Percentiles rank a stretch among this genome's conserved stretches.
These are phyloP conservation scores for Chanos chanos DNA, from an alignment of 2,797 vertebrate genomes.

Conservation along the genomic window DNA sequence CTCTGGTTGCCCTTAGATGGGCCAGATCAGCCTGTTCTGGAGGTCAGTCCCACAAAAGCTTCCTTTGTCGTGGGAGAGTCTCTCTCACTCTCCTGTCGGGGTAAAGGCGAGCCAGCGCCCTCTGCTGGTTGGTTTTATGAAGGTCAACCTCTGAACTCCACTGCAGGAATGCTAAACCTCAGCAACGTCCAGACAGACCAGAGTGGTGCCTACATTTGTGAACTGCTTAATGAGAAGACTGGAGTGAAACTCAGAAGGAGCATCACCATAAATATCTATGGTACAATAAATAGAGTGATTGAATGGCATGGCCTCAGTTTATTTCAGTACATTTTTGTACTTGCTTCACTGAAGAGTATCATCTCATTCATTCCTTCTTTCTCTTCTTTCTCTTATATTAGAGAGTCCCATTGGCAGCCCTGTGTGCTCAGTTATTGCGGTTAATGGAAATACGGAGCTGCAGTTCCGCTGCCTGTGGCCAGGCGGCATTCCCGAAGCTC, in stretches of 20 bases:
- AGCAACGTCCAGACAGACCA: constrained; percentile 60
- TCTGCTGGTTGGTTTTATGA: constrained; percentile 65
- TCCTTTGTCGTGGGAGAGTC: constrained; percentile 59
- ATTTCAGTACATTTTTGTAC: too few species aligned
- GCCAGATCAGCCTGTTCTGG: constrained; percentile 66
- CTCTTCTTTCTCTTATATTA: constrained; percentile 36
- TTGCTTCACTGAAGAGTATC: too few species aligned
- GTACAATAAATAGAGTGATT: constrained; percentile 47
- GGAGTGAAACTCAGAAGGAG: constrained; percentile 37
- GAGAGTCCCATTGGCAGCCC: constrained; percentile 61
- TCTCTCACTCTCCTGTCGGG: constrained; percentile 64
- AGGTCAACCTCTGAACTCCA: constrained; percentile 39
- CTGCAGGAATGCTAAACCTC: constrained; percentile 59
- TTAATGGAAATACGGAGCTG: constrained; percentile 47
- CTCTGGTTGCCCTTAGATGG: constrained; percentile 67
- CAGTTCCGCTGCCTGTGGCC: constrained; percentile 70
- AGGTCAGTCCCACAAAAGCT: constrained; percentile 45
- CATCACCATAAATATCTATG: constrained; percentile 61
- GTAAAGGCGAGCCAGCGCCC: constrained; percentile 67
- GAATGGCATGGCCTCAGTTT: neutral
- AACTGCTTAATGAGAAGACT: constrained; percentile 60
- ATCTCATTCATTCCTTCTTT: neutral
- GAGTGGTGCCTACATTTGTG: constrained; percentile 74
- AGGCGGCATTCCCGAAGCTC: constrained; percentile 65
- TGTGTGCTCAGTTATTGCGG: constrained; percentile 61